These are phyloP conservation scores for Muntiacus reevesi DNA, from an alignment of 2,113 vertebrate species.

Conservation along the genomic window DNA sequence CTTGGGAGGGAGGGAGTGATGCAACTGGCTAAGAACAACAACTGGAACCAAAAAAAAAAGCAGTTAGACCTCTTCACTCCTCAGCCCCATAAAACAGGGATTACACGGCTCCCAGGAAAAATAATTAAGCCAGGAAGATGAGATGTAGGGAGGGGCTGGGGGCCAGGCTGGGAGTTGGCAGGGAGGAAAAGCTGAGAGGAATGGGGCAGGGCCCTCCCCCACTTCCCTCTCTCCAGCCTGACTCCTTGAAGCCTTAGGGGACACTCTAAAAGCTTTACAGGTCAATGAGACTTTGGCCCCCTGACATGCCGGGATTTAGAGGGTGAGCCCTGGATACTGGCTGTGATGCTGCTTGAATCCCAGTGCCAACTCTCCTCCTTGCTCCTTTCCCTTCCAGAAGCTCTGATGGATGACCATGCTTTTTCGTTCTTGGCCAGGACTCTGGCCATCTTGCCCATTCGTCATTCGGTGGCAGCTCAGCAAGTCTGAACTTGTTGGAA, in stretches of 20 bases:
- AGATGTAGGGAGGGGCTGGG: conserved; percentile 64
- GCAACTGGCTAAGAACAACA: conserved; percentile 69
- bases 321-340: not conserved
- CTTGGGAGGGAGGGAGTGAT: conserved; percentile 42
- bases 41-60: conserved; percentile 53
- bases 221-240: not conserved
- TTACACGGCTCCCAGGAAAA: conserved; percentile 75
- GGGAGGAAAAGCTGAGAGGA: not conserved
- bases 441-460: not conserved
- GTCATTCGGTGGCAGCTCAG: not conserved
- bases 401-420: not conserved
- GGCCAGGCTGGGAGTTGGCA: conserved; percentile 24
- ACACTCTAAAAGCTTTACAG: not conserved
- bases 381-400: not conserved
- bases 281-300: not conserved
- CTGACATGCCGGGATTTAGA: not conserved
- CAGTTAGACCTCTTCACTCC: conserved; percentile 61
- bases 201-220: not conserved
- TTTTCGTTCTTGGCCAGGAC: not conserved
- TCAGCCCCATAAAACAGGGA: conserved; percentile 65
- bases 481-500: not conserved
- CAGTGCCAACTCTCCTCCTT: not conserved
- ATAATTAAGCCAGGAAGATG: conserved; percentile 78
- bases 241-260: not conserved
- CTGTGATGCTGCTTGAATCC: not conserved